Conservation (phyloP, 2,888 invertebrate genomes). For the Drosophila subquinaria region DNA sequence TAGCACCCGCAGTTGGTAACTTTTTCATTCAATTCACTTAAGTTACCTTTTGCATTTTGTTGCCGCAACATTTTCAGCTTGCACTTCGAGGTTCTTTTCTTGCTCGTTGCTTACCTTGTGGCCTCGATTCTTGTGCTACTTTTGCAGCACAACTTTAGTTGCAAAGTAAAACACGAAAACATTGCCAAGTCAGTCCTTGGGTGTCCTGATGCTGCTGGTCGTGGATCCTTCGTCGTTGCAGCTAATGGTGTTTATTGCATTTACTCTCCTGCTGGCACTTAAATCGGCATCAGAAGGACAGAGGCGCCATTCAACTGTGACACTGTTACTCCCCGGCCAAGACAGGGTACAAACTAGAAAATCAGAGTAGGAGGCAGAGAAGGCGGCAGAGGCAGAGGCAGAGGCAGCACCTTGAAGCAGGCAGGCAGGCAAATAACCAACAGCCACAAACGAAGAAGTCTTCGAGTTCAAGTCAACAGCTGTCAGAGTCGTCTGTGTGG, state of each 20-base stretch:
- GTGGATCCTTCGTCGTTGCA: slow-evolving; percentile 36
- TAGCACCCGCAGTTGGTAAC: slow-evolving; percentile 69
- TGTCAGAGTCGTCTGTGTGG: slow-evolving; percentile 49
- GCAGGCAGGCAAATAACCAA: slow-evolving; percentile 70
- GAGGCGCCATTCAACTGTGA: slow-evolving; percentile 53
- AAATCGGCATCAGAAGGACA: slow-evolving; percentile 66
- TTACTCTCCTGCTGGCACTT: slow-evolving; percentile 76
- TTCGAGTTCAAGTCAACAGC: slow-evolving; percentile 50
- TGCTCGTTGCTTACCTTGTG: slow-evolving; percentile 50
- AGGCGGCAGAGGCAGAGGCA: neutral
- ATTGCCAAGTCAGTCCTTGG: slow-evolving; percentile 36
- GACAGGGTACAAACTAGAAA: neutral
- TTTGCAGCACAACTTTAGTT: slow-evolving; percentile 57
- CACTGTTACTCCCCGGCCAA: slow-evolving; percentile 45
- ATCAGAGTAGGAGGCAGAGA: neutral
- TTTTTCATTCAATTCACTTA: slow-evolving; percentile 80
- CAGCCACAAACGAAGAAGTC: slow-evolving; percentile 38
- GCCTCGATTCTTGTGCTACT: slow-evolving; percentile 48
- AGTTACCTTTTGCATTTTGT: slow-evolving; percentile 73
- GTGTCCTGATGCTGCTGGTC: slow-evolving; percentile 1
- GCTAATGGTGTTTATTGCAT: slow-evolving; percentile 82
- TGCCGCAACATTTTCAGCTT: slow-evolving; percentile 59
- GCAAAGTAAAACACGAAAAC: slow-evolving; percentile 55
- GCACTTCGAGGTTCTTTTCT: slow-evolving; percentile 30
- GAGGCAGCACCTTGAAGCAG: slow-evolving; percentile 43